These are phyloP conservation scores for Herminia tarsipennalis DNA, from an alignment of 2,888 invertebrate genomes.

Conservation along the genomic window DNA sequence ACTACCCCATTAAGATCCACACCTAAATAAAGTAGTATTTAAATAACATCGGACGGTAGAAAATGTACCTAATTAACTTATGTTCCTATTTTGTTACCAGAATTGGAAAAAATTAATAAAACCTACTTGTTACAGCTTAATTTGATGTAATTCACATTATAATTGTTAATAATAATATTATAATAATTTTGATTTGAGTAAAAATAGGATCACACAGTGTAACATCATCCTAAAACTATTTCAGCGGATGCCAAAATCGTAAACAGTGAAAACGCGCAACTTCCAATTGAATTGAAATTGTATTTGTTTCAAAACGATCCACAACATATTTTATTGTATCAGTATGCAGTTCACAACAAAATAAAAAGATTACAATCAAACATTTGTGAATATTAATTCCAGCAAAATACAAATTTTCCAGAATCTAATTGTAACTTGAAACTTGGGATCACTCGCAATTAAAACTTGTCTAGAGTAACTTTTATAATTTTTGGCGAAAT, in stretches of 20 bases:
- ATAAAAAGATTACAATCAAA: slow-evolving; percentile 1
- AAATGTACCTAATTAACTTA: too few relatives aligned
- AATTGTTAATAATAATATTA: too few relatives aligned
- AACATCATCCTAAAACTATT: slow-evolving; percentile 2
- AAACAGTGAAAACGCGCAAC: slow-evolving; percentile 9
- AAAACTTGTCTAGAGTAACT: slow-evolving; percentile 20
- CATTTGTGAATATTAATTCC: slow-evolving; percentile 6
- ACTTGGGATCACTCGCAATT: slow-evolving; percentile 14
- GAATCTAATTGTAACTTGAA: slow-evolving; percentile 11
- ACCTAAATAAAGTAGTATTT: too few relatives aligned
- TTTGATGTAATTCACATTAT: too few relatives aligned
- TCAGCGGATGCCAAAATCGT: slow-evolving; percentile 1
- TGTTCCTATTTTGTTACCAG: too few relatives aligned
- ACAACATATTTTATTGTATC: slow-evolving; percentile 9
- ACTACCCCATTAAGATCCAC: too few relatives aligned
- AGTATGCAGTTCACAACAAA: slow-evolving; percentile 5
- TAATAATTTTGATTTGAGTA: too few relatives aligned
- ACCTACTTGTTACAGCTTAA: too few relatives aligned
- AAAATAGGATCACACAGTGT: background rate
- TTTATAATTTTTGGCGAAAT: slow-evolving; percentile 20
- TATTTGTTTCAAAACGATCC: slow-evolving; percentile 2
- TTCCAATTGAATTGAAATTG: slow-evolving; percentile 13
- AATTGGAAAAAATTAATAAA: too few relatives aligned
- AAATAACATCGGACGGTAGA: too few relatives aligned
- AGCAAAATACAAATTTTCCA: background rate